Evolutionary conservation across 2,888 invertebrate species (phyloP).

Genomic region (Sinhomidia bicolor): DNA sequence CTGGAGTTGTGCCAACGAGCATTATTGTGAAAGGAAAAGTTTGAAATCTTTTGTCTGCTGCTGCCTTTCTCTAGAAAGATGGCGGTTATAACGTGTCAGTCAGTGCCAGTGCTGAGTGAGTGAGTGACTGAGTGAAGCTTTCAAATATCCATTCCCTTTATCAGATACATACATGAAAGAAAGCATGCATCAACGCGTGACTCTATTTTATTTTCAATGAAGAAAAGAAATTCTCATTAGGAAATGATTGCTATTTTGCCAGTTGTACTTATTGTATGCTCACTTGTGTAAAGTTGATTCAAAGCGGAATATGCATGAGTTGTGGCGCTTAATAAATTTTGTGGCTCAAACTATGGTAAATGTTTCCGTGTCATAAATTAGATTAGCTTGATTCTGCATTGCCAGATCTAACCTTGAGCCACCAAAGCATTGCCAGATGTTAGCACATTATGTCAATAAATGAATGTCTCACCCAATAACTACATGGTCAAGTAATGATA

Average conservation of each 20-base stretch:
- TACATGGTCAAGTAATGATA: no score
- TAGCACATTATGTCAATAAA: background rate
- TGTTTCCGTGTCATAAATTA: background rate
- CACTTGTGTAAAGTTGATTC: no score
- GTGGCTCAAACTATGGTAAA: no score
- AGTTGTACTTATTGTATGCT: no score
- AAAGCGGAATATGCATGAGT: no score
- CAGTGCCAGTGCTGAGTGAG: background rate
- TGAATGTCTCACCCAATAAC: no score
- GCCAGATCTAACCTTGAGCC: background rate
- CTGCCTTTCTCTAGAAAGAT: background rate
- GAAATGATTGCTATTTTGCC: no score
- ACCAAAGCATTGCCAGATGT: background rate
- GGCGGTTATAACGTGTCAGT: background rate
- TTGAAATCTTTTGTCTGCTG: background rate
- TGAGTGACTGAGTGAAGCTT: background rate
- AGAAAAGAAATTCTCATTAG: no score
- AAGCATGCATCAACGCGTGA: no score
- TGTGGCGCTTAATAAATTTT: no score
- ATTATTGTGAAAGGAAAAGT: background rate
- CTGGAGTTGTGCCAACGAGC: slow-evolving; percentile 14
- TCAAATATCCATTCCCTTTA: background rate
- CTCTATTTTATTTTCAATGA: no score
- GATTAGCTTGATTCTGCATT: background rate
- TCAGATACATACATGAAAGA: no score